Evolutionary conservation across 2,113 vertebrate genomes (phyloP).

Genomic region (Entosphenus tridentatus): DNA sequence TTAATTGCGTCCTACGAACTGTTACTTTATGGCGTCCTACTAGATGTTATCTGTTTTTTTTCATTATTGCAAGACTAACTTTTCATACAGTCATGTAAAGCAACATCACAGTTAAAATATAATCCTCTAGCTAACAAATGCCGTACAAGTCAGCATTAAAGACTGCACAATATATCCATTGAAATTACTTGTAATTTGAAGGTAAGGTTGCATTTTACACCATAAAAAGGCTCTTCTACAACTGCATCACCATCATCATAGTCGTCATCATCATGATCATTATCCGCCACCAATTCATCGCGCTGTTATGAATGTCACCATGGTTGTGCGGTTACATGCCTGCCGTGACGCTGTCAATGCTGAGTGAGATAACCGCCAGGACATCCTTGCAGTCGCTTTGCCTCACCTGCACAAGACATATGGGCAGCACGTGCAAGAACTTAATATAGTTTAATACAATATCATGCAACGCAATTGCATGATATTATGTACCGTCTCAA

Average conservation of each 20-base stretch:
- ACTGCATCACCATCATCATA: background rate
- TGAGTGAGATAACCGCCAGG: slow-evolving; percentile 69
- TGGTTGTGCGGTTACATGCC: slow-evolving; percentile 25
- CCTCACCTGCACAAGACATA: slow-evolving; percentile 33
- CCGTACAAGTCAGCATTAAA: background rate
- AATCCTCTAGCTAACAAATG: too few relatives aligned
- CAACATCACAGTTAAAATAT: too few relatives aligned
- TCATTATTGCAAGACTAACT: too few relatives aligned
- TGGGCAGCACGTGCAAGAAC: slow-evolving; percentile 12
- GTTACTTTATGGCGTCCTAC: too few relatives aligned
- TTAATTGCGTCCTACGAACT: too few relatives aligned
- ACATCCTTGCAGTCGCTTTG: slow-evolving; percentile 55
- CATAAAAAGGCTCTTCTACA: background rate
- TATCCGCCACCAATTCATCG: slow-evolving; percentile 7
- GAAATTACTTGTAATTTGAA: background rate
- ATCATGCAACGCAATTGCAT: background rate
- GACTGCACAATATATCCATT: background rate
- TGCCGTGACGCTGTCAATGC: slow-evolving; percentile 71
- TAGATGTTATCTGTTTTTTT: too few relatives aligned
- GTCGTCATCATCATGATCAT: background rate
- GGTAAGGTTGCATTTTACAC: background rate
- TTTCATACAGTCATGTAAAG: too few relatives aligned
- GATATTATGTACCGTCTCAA: background rate
- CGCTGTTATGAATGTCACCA: background rate
- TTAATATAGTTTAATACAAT: slow-evolving; percentile 9